Evolutionary conservation across 2,888 invertebrate species (phyloP), one percentile per base, ranked within the genome.

Genomic region (Sicus ferrugineus): DNA sequence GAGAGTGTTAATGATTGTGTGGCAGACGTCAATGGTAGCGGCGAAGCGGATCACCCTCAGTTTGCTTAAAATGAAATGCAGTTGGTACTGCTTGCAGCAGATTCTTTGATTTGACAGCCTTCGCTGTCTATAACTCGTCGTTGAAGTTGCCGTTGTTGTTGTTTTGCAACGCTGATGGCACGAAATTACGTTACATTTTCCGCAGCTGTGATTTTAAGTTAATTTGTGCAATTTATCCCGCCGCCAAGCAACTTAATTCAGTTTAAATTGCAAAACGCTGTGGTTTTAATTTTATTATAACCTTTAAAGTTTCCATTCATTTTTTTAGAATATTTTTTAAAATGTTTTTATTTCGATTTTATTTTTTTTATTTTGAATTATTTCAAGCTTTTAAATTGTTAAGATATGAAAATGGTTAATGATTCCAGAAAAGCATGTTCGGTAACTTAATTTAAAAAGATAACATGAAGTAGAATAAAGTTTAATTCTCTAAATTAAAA

Each of bases 201-300:
- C 68, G 68, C 65, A 52, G 38, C 65, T 65, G 65, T 65, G 65
- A 65, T 65, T 65, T 54, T 65, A 65, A 65, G 52, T 65, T 65
- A 54, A 54, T 65, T 65, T 54, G 30, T 23, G 23, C 14, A 14
- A 9, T 14, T 38, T 38, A 9, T 14, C 30, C 5, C 14, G 56
- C 9, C 11, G 52, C 50, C 46, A 5, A 14, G 46, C 46, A 46
- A n/a, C n/a, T n/a, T n/a, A n/a, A n/a, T n/a, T n/a, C n/a, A n/a
- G n/a, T n/a, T n/a, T n/a, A n/a, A n/a, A n/a, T n/a, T n/a, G n/a
- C n/a, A n/a, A n/a, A n/a, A n/a, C n/a, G n/a, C n/a, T n/a, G n/a
- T n/a, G n/a, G n/a, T n/a, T n/a, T n/a, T n/a, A n/a, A n/a, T n/a
- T n/a, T n/a, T n/a, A n/a, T n/a, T 3, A 14, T 16, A 56, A 56